Evolutionary conservation across 2,113 vertebrate species (phyloP), one percentile per base, ranked within the genome.

Genomic region (Corythaixoides concolor): DNA sequence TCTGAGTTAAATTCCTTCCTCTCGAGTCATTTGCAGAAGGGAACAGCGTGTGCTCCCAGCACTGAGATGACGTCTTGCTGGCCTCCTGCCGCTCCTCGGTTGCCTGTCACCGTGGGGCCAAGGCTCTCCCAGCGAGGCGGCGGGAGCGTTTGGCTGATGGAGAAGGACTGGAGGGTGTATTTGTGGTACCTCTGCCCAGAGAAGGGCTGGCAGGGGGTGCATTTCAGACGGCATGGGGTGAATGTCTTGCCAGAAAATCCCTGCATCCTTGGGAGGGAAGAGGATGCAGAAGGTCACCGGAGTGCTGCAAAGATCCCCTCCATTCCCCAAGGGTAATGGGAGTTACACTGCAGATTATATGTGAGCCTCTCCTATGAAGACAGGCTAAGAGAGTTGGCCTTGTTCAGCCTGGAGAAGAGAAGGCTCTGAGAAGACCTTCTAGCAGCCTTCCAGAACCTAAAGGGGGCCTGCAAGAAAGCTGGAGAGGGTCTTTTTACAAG

Each of bases 1-100:
- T 91, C 85, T 85, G 90, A 75, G 67, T 88, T 93, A 88, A 92
- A 96, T 97, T 97, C 92, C 85, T 93, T 91, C 92, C 95, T 96
- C 68, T 23, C 13, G 0, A 94, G 72, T 94, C 79, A 95, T 73
- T 89, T 12, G 14, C 43, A 68, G 88, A 87, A 81, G 47, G 60
- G 96, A 97, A 96, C 95, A 95, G 80, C 2, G 2, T 90, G 95
- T 97, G 83, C 96, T 96, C 88, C 68, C 64, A 75, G 91, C 89
- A 93, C 63, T 87, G 33, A 27, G 32, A 92, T 94, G 88, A 93
- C 66, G 69, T 95, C 88, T 93, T 80, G 24, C 55, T 90, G 94
- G 92, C 85, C 37, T 72, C 90, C 70, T 20, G 55, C 92, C 52
- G 21, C 82, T 93, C 66, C 74, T 75, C 33, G 4, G 88, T 92